Base-by-base conservation (phyloP, 2,888 invertebrate genomes). In the Caenorhabditis japonica region DNA sequence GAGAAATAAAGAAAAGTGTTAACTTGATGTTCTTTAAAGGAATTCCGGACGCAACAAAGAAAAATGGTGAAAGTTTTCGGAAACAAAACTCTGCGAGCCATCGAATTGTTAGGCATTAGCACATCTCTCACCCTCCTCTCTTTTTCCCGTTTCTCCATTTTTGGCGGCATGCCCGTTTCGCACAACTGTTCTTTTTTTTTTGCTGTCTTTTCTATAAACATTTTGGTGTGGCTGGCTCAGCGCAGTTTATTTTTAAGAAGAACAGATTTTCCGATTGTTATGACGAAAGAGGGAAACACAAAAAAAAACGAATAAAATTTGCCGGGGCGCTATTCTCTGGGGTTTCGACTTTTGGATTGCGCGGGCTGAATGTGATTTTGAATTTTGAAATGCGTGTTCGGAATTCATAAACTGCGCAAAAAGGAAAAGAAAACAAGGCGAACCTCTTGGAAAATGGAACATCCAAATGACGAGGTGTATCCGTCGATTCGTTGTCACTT, bases 361-460 rank as follows among this genome's bases (percentile, higher is more conserved):
- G n/a, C n/a, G n/a, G n/a, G n/a, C n/a, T n/a, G n/a, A n/a, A n/a
- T n/a, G n/a, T n/a, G n/a, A n/a, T n/a, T n/a, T n/a, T n/a, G n/a
- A n/a, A n/a, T n/a, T n/a, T n/a, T n/a, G n/a, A n/a, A n/a, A n/a
- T n/a, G n/a, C n/a, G n/a, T n/a, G n/a, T n/a, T n/a, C n/a, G n/a
- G n/a, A n/a, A n/a, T n/a, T n/a, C n/a, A n/a, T n/a, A n/a, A n/a
- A n/a, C n/a, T n/a, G n/a, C n/a, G n/a, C n/a, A n/a, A n/a, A n/a
- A n/a, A n/a, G n/a, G n/a, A n/a, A n/a, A n/a, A n/a, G n/a, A n/a
- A n/a, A n/a, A n/a, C n/a, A n/a, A n/a, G n/a, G n/a, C n/a, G n/a
- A n/a, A 70, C 70, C 70, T 41, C 23, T 61, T 70, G 0, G 70
- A 61, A 51, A 70, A 70, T 10, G 70, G 70, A 13, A 70, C 60